Evolutionary conservation across 2,113 vertebrate genomes (phyloP).

Genomic region (Circaetus gallicus): DNA sequence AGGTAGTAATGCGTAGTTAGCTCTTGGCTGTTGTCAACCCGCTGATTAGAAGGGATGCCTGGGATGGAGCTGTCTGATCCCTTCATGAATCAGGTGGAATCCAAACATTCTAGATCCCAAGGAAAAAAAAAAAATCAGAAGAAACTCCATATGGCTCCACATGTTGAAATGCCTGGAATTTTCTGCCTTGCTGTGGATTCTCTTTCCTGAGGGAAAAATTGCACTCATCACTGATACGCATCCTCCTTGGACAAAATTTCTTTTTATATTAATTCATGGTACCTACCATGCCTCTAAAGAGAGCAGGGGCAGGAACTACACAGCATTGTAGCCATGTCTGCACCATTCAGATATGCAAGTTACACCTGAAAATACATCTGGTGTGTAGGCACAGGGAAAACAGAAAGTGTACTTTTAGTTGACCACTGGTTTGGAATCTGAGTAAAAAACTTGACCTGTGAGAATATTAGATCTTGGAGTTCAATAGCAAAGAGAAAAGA

Average conservation of each 20-base stretch:
- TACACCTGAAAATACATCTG: accelerated
- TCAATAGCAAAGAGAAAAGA: background rate
- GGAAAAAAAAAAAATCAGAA: background rate
- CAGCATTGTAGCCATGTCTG: background rate
- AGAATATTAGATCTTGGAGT: background rate
- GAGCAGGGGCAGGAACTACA: background rate
- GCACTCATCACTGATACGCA: background rate
- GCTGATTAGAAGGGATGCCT: background rate
- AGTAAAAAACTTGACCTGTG: background rate
- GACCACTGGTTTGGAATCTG: background rate
- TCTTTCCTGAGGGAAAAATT: background rate
- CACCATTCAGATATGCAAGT: background rate
- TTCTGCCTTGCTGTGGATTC: background rate
- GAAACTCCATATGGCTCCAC: background rate
- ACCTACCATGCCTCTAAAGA: background rate
- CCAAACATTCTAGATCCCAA: background rate
- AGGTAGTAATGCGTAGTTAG: accelerated
- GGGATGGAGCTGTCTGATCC: background rate
- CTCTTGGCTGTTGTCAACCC: background rate
- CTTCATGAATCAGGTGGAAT: background rate
- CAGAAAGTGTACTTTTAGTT: background rate
- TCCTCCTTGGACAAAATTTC: background rate
- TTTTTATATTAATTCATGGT: background rate
- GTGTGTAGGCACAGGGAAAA: background rate
- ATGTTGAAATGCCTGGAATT: background rate